Conservation (phyloP, 2,888 invertebrate species). For the Oscheius sp. region DNA sequence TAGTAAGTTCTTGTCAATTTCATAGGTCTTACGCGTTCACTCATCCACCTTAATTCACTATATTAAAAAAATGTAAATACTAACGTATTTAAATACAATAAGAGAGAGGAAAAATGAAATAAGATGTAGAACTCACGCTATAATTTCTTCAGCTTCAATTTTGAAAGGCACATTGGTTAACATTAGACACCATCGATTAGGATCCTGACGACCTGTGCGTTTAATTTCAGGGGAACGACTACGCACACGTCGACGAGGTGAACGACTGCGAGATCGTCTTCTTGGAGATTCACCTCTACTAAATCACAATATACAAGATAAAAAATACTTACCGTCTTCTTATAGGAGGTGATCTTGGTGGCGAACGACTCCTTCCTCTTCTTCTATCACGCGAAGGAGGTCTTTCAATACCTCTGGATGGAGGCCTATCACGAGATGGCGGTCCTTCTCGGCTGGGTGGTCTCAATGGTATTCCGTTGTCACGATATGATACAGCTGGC, state of each 20-base stretch:
- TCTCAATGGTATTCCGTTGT: background rate
- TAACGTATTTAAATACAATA: too few relatives aligned
- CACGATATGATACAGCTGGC: background rate
- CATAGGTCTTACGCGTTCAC: conserved; percentile 41
- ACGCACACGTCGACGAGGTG: background rate
- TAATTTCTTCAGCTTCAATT: conserved; percentile 51
- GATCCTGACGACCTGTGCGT: conserved; percentile 31
- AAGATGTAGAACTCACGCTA: conserved; percentile 42
- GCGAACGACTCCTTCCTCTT: conserved; percentile 5
- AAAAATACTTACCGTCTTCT: background rate
- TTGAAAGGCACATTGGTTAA: conserved; percentile 62
- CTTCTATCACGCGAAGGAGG: background rate
- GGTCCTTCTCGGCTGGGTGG: conserved; percentile 5
- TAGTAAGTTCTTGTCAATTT: conserved; percentile 50
- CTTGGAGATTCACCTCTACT: background rate
- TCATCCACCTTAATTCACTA: conserved; percentile 53
- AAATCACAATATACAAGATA: background rate
- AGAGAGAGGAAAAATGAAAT: too few relatives aligned
- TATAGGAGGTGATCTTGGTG: background rate
- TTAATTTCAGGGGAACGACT: conserved; percentile 1
- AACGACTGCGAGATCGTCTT: conserved; percentile 19
- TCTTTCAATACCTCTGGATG: too few relatives aligned
- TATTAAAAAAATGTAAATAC: too few relatives aligned
- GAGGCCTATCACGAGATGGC: conserved; percentile 4
- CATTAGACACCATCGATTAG: conserved; percentile 55